Conservation (phyloP, 2,113 vertebrate genomes). For the Macquaria ambigua region DNA sequence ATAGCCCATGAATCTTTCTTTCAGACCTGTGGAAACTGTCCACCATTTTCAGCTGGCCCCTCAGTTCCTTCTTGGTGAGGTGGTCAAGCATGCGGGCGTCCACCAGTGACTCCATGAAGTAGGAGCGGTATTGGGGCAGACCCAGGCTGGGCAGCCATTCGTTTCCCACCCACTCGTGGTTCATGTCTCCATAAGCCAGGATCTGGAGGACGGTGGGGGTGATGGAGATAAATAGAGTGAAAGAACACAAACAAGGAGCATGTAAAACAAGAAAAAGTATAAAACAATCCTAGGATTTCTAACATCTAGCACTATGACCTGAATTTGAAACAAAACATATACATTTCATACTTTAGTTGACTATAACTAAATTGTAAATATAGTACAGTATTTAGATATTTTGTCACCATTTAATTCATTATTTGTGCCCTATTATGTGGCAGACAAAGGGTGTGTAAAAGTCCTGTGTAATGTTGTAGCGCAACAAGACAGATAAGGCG, state of each 20-base stretch:
- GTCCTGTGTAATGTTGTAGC: not conserved
- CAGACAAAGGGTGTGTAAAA: not conserved
- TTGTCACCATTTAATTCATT: too few relatives aligned
- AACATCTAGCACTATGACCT: not conserved
- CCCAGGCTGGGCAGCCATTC: conserved; percentile 95
- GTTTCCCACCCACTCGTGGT: conserved; percentile 96
- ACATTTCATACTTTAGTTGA: not conserved
- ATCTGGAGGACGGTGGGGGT: conserved; percentile 82
- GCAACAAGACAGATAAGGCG: not conserved
- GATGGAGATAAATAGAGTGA: not conserved
- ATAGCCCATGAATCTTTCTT: not conserved
- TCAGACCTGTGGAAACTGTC: conserved; percentile 95
- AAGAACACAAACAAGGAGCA: not conserved
- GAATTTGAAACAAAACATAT: not conserved
- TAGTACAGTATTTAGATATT: too few relatives aligned
- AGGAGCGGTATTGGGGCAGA: conserved; percentile 94
- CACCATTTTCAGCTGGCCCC: conserved; percentile 96
- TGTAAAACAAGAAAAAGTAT: not conserved
- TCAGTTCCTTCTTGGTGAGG: conserved; percentile 95
- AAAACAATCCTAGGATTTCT: not conserved
- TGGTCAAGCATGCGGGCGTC: conserved; percentile 96
- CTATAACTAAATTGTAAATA: too few relatives aligned
- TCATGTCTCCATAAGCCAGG: conserved; percentile 95
- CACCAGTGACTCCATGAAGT: conserved; percentile 97
- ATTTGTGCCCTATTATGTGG: not conserved